Percentiles rank a stretch among this genome's conserved stretches.
phyloP scores from a whole-genome alignment of 2,888 invertebrate species.

The Odontocolon sp. region DNA sequence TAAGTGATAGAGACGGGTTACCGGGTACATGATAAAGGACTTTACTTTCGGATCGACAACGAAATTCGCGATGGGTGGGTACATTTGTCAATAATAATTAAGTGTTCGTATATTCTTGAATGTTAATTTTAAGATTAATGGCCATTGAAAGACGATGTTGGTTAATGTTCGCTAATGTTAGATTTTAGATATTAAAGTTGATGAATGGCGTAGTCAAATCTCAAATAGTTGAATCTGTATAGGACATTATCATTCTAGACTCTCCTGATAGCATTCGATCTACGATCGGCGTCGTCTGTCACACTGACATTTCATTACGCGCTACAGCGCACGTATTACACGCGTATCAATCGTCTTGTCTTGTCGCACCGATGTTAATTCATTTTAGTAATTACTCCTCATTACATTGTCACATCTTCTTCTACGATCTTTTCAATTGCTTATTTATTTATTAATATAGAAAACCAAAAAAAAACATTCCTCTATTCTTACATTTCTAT shows the following conservation, averaged over 20 bases:
- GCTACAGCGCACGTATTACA: constrained; percentile 53
- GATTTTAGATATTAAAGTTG: no score
- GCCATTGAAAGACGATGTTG: neutral
- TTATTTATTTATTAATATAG: neutral
- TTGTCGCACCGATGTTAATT: constrained; percentile 35
- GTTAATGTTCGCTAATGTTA: no score
- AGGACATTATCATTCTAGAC: constrained; percentile 32
- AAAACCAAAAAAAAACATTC: neutral
- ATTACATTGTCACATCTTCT: neutral
- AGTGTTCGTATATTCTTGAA: neutral
- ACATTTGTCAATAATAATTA: neutral
- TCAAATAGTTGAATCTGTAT: constrained; percentile 28
- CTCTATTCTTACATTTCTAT: no score
- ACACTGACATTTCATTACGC: constrained; percentile 59
- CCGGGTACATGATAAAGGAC: neutral
- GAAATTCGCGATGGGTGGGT: constrained; percentile 45
- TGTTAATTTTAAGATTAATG: neutral
- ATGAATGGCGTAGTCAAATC: constrained; percentile 21
- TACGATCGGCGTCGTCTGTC: constrained; percentile 53
- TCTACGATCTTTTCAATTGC: neutral
- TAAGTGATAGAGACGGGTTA: neutral
- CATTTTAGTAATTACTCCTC: constrained; percentile 32
- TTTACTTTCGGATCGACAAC: constrained; percentile 15
- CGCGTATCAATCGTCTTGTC: constrained; percentile 47
- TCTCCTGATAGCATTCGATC: constrained; percentile 34